Conservation (phyloP, 2,888 invertebrate species). For the Tetanocera ferruginea region DNA sequence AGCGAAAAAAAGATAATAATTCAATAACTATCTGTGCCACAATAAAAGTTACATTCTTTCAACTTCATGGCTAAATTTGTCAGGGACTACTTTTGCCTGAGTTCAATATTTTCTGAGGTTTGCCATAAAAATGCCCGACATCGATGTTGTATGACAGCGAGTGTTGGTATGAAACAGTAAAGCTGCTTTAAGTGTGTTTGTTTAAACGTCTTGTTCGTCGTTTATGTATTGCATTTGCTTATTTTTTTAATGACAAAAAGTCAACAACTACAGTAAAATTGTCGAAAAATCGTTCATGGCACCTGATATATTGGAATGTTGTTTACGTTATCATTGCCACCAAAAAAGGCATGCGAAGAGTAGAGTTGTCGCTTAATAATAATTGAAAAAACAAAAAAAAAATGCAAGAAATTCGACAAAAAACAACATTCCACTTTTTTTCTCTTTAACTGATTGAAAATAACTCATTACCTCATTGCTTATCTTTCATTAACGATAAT, state of each 20-base stretch:
- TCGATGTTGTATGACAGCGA: too few species aligned
- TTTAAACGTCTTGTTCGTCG: too few species aligned
- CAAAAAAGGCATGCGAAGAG: neutral
- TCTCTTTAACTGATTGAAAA: constrained; percentile 1
- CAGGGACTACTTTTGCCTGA: neutral
- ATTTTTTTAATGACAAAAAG: too few species aligned
- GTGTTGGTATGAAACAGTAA: too few species aligned
- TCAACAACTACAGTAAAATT: too few species aligned
- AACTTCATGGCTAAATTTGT: constrained; percentile 3
- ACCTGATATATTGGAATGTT: neutral
- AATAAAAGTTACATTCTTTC: neutral
- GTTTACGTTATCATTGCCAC: neutral
- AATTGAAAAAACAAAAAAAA: too few species aligned
- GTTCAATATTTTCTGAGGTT: neutral
- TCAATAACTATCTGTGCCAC: neutral
- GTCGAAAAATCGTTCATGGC: too few species aligned
- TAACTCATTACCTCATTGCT: constrained; percentile 15
- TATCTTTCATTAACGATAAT: neutral
- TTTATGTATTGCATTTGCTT: too few species aligned
- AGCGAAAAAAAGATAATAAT: constrained; percentile 3
- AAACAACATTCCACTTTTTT: neutral
- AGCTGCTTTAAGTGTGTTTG: too few species aligned
- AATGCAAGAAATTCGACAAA: too few species aligned
- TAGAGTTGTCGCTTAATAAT: too few species aligned
- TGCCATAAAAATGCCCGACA: neutral